These are phyloP conservation scores for Pseudorhiza aurosa DNA, from an alignment of 30 jellyfish, hydroid and myxozoan genomes.

Conservation along the genomic window DNA sequence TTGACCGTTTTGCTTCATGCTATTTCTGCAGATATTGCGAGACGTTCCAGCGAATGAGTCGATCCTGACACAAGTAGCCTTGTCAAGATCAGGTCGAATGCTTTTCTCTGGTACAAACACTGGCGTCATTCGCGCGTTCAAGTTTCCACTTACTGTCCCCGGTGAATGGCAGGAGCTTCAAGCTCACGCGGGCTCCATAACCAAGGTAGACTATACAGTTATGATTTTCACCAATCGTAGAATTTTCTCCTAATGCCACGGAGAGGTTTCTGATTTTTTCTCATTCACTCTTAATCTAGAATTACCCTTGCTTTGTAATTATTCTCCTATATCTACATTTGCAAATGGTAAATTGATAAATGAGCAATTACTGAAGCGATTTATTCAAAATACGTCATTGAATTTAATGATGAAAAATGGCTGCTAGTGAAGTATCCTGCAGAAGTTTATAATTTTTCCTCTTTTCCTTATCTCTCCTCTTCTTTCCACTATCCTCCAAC, in stretches of 20 bases:
- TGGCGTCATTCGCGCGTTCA: slow-evolving; percentile 89
- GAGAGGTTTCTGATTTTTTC: background rate
- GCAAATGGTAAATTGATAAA: no score
- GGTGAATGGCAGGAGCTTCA: slow-evolving; percentile 99
- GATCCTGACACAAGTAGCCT: slow-evolving; percentile 89
- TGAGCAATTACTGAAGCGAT: no score
- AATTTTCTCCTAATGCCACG: no score
- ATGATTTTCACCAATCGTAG: background rate
- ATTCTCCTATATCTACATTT: background rate
- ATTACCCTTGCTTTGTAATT: background rate
- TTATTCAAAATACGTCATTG: no score
- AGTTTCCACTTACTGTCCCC: slow-evolving; percentile 93
- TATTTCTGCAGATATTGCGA: slow-evolving; percentile 77
- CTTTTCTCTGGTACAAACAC: slow-evolving; percentile 91
- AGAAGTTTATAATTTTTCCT: no score
- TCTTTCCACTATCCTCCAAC: no score
- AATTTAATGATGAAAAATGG: no score
- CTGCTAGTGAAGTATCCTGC: no score
- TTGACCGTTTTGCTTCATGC: background rate
- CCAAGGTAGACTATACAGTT: slow-evolving; percentile 87
- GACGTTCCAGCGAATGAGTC: slow-evolving; percentile 92
- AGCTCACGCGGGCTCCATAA: slow-evolving; percentile 87
- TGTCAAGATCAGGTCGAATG: slow-evolving; percentile 98
- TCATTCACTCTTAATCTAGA: background rate
- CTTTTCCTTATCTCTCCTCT: no score